Percentiles rank a stretch among this genome's conserved stretches.
Evolutionary conservation across 2,888 invertebrate species (phyloP).

Genomic region (Drosophila ochracea): DNA sequence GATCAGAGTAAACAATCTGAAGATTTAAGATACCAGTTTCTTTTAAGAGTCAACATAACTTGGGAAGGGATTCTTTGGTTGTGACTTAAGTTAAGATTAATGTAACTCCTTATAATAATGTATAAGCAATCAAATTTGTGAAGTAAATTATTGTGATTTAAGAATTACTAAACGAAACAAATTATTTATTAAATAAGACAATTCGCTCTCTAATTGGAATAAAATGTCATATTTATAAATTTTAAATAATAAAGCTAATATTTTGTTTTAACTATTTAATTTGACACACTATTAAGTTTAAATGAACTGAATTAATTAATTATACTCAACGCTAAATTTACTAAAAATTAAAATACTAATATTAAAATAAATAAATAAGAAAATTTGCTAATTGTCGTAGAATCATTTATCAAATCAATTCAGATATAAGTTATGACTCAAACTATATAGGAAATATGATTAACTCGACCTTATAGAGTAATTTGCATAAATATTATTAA

Average conservation of each 20-base stretch:
- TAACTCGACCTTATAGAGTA: not conserved
- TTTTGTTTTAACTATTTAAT: not conserved
- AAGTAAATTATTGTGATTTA: not conserved
- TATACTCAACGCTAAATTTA: not conserved
- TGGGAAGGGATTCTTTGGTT: not conserved
- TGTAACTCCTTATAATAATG: not conserved
- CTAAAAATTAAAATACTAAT: not conserved
- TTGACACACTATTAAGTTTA: not conserved
- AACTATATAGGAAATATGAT: not conserved
- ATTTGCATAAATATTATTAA: constrained; percentile 5
- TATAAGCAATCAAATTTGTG: not conserved
- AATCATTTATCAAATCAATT: not conserved
- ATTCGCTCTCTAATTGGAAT: not conserved
- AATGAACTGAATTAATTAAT: not conserved
- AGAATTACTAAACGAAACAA: not conserved
- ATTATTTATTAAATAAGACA: not conserved
- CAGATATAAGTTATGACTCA: not conserved
- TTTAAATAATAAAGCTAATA: not conserved
- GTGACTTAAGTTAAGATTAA: not conserved
- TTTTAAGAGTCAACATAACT: constrained; percentile 11
- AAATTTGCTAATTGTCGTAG: not conserved
- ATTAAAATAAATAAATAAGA: not conserved
- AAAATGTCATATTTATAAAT: not conserved
- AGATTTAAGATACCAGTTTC: constrained; percentile 17
- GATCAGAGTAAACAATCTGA: constrained; percentile 30